These are phyloP conservation scores for Notolepis coatsorum DNA, from an alignment of 2,797 vertebrate genomes.

Conservation along the genomic window DNA sequence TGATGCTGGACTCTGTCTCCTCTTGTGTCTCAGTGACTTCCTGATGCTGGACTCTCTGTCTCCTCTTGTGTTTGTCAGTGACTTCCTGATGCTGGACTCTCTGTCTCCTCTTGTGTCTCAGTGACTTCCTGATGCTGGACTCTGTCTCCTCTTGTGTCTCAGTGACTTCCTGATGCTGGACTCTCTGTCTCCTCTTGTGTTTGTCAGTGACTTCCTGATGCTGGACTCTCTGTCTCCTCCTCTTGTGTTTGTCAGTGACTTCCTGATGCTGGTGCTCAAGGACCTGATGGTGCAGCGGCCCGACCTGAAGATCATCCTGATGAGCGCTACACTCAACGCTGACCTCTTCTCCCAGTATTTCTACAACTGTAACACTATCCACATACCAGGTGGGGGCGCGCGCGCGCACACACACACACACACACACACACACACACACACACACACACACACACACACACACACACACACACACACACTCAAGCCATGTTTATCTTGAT, in stretches of 20 bases:
- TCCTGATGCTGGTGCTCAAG: conserved; percentile 94
- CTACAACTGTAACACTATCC: conserved; percentile 87
- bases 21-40: no score
- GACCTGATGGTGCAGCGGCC: conserved; percentile 89
- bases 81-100: no score
- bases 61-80: no score
- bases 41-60: no score
- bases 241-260: conserved; percentile 86
- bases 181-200: background rate
- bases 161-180: no score
- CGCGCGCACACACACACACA: background rate
- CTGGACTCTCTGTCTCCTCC: conserved; percentile 60
- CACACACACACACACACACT: background rate
- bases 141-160: no score
- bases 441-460: background rate
- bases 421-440: background rate
- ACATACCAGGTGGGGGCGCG: conserved; percentile 89
- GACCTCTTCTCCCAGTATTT: conserved; percentile 96
- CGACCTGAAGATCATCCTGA: conserved; percentile 92
- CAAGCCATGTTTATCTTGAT: no score
- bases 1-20: no score
- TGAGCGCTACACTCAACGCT: conserved; percentile 97
- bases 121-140: no score
- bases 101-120: no score
- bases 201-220: conserved; percentile 87